Evolutionary conservation across 1,140 invertebrate genomes (phyloP).

Genomic region (Philopotamus ludificatus): DNA sequence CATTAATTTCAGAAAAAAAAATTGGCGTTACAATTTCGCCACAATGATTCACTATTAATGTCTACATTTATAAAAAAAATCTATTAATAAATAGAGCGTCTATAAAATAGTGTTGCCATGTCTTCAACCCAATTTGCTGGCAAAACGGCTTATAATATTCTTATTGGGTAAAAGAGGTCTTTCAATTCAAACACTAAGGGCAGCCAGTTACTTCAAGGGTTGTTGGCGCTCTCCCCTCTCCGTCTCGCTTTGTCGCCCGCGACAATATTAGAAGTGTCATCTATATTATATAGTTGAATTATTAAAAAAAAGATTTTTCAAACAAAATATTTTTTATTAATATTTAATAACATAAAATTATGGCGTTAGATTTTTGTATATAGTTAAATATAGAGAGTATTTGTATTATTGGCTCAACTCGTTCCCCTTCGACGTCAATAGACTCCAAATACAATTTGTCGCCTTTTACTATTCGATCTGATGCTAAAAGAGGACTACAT

Average conservation of each 20-base stretch:
- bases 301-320: too few relatives aligned
- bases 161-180: constrained; percentile 20
- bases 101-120: not conserved
- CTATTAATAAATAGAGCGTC: too few relatives aligned
- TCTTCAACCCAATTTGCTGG: constrained; percentile 14
- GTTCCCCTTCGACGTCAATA: constrained; percentile 15
- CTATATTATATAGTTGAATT: too few relatives aligned
- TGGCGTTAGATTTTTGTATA: constrained; percentile 23
- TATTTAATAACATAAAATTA: too few relatives aligned
- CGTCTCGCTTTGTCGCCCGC: constrained; percentile 13
- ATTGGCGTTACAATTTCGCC: too few relatives aligned
- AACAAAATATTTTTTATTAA: too few relatives aligned
- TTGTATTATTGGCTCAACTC: constrained; percentile 8
- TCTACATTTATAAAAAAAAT: too few relatives aligned
- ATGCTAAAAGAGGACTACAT: not conserved
- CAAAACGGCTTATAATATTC: constrained; percentile 28
- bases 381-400: constrained; percentile 23
- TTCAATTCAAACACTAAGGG: constrained; percentile 20
- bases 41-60: too few relatives aligned
- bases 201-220: constrained; percentile 26
- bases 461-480: too few relatives aligned
- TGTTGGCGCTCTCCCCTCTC: not conserved
- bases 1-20: too few relatives aligned
- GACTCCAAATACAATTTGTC: constrained; percentile 24
- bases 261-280: constrained; percentile 27